Evolutionary conservation across 2,113 vertebrate species (phyloP), one percentile per base, ranked within the genome.

Genomic region (Etheostoma spectabile): DNA sequence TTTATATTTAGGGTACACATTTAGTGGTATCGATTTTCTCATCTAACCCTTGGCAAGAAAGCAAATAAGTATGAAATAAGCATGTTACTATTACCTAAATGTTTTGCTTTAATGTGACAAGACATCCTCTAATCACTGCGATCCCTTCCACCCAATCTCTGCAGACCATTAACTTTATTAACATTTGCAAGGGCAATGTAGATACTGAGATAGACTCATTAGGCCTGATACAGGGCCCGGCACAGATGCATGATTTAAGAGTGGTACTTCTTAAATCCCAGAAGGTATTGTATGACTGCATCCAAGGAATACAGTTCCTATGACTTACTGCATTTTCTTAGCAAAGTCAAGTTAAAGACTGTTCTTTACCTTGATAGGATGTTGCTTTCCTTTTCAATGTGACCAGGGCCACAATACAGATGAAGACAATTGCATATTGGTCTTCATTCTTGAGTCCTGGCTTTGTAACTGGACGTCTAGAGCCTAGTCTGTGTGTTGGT

Each of bases 381-480:
- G 87, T 97, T 99, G 93, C 97, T 99, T 93, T 99, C 97, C 91
- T 98, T 99, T 91, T 97, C 97, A 2, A 99, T 97, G 93, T 88
- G 68, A 99, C 96, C 84, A 97, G 95, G 21, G 95, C 94, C 77
- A 98, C 90, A 33, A 99, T 93, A 0, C 96, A 98, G 79, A 96
- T 96, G 91, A 99, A 92, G 91, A 98, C 90, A 33, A 98, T 66
- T 1, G 96, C 95, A 14, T 99, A 99, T 93, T 99, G 94, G 96
- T 96, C 91, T 94, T 97, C 96, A 99, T 96, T 92, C 95, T 98
- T 93, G 70, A 86, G 87, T 89, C 56, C 74, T 80, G 74, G 71
- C 45, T 84, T 82, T 77, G 49, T 57, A 35, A 38, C 30, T 72
- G 48, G 72, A 87, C 12, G 6, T 87, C 83, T 93, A 90, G 51